phyloP scores from a whole-genome alignment of 2,113 vertebrate species.

The Empidonax traillii region DNA sequence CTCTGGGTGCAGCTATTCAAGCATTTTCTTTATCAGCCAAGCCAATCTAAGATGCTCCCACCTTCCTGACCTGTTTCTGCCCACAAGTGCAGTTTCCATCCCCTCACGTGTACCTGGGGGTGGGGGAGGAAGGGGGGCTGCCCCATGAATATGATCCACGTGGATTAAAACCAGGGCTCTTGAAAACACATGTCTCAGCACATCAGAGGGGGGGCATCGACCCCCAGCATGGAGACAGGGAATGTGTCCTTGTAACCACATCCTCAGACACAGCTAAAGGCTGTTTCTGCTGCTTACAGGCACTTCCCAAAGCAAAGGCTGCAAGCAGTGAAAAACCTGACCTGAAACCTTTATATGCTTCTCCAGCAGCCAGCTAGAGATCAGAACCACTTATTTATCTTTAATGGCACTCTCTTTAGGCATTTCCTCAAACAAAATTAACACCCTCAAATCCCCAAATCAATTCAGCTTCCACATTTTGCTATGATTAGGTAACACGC shows the following conservation, averaged over 20 bases:
- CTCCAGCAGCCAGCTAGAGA: neutral
- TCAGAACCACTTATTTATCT: neutral
- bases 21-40: neutral
- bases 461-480: neutral
- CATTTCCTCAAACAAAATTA: conserved; percentile 22
- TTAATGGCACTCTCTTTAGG: neutral
- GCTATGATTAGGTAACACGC: neutral
- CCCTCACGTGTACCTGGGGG: neutral
- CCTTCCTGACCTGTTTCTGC: neutral
- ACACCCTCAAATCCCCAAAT: conserved; percentile 10
- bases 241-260: neutral
- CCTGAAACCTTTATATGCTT: neutral
- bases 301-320: neutral
- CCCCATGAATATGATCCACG: neutral
- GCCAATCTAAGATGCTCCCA: neutral
- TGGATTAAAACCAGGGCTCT: neutral
- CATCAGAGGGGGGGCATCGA: neutral
- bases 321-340: neutral
- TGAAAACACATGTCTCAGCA: neutral
- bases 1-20: neutral
- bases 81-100: neutral
- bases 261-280: neutral
- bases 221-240: accelerated
- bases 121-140: neutral
- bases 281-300: neutral